Evolutionary conservation across 2,113 vertebrate genomes (phyloP).

Genomic region (Megaceryle torquata): DNA sequence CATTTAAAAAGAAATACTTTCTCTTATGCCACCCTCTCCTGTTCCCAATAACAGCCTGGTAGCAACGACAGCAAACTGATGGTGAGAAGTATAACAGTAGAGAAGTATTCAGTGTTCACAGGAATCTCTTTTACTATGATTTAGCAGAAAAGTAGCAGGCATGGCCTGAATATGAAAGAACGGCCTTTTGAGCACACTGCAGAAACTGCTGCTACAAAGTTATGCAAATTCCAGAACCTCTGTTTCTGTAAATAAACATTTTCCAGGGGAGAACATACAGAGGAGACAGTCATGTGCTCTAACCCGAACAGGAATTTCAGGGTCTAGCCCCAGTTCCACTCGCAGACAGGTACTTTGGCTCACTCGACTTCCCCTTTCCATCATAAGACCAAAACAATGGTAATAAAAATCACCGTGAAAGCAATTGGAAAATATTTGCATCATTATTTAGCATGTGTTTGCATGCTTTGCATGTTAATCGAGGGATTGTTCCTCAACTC

Average conservation of each 20-base stretch:
- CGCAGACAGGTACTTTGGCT: background rate
- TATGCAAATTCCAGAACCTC: background rate
- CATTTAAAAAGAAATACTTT: background rate
- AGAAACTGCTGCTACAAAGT: background rate
- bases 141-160: background rate
- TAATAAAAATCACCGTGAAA: conserved; percentile 43
- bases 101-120: background rate
- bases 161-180: background rate
- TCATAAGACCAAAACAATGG: background rate
- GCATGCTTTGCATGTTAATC: background rate
- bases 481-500: background rate
- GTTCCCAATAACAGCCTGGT: background rate
- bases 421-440: background rate
- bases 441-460: conserved; percentile 6
- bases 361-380: background rate
- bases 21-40: background rate
- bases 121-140: background rate
- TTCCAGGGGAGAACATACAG: background rate
- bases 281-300: background rate
- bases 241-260: conserved; percentile 4
- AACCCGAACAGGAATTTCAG: background rate
- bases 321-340: background rate
- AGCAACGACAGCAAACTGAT: background rate
- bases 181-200: background rate
- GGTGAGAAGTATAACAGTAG: background rate